These are phyloP conservation scores for Lomographa bimaculata DNA, from an alignment of 2,888 invertebrate species.

Conservation along the genomic window DNA sequence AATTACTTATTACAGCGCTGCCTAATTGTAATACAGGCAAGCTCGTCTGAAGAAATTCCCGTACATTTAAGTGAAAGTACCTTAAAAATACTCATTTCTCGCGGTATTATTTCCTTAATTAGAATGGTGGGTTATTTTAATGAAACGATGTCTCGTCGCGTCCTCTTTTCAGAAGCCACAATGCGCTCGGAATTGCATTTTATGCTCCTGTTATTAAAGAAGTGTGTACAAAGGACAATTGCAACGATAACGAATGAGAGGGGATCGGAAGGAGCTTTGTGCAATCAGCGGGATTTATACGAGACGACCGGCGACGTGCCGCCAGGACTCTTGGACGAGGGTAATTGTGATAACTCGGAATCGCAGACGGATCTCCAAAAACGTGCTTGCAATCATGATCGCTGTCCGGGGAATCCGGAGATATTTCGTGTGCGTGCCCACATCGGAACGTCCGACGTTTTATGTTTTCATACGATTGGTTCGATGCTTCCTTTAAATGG, in stretches of 20 bases:
- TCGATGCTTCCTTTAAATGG: too few relatives aligned
- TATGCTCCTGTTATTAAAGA: conserved; percentile 62
- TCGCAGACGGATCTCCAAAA: conserved; percentile 42
- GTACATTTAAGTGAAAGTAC: conserved; percentile 27
- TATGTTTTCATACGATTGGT: conserved; percentile 5
- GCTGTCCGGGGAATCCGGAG: conserved; percentile 21
- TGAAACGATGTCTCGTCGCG: conserved; percentile 24
- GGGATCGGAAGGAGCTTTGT: conserved; percentile 71
- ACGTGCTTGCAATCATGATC: conserved; percentile 50
- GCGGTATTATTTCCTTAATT: conserved; percentile 31
- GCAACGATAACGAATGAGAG: conserved; percentile 75
- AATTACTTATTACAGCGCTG: conserved; percentile 43
- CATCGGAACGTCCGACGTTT: conserved; percentile 16
- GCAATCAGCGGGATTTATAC: conserved; percentile 77
- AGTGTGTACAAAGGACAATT: conserved; percentile 61
- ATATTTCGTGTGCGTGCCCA: conserved; percentile 27
- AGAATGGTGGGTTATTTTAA: conserved; percentile 25
- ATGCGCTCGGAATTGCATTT: conserved; percentile 52
- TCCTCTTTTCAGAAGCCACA: conserved; percentile 33
- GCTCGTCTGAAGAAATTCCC: conserved; percentile 36
- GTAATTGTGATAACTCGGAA: conserved; percentile 55
- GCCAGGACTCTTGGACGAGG: conserved; percentile 45
- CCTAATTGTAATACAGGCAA: conserved; percentile 39
- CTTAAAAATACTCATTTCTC: conserved; percentile 31
- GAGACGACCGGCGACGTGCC: conserved; percentile 27